Evolutionary conservation across 2,888 invertebrate species (phyloP).

Genomic region (Galerucella calmariensis): DNA sequence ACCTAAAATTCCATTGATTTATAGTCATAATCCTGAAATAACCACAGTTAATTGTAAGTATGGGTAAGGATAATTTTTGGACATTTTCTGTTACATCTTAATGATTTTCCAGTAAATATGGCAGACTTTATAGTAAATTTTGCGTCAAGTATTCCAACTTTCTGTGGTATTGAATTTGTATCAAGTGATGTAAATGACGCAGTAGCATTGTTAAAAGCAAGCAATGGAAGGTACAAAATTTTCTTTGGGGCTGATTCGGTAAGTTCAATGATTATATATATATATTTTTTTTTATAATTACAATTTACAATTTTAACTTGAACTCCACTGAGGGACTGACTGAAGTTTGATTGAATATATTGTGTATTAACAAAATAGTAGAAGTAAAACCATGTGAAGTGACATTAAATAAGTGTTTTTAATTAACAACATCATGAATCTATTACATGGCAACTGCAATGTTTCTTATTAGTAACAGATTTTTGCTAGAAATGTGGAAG

Average conservation of each 20-base stretch:
- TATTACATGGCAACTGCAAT: too few species aligned
- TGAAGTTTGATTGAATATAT: too few species aligned
- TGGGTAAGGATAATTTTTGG: not conserved
- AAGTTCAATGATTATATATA: conserved; percentile 47
- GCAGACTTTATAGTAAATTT: conserved; percentile 74
- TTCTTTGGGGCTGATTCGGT: conserved; percentile 75
- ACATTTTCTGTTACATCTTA: not conserved
- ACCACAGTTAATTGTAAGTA: conserved; percentile 78
- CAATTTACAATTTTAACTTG: too few species aligned
- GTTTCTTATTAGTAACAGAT: too few species aligned
- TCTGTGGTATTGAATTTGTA: conserved; percentile 85
- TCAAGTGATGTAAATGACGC: conserved; percentile 78
- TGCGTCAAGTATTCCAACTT: conserved; percentile 74
- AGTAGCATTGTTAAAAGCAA: conserved; percentile 57
- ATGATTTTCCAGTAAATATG: conserved; percentile 74
- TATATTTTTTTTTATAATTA: not conserved
- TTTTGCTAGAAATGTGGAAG: too few species aligned
- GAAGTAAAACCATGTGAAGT: too few species aligned
- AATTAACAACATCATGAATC: too few species aligned
- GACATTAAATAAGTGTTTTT: too few species aligned
- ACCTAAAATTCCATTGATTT: conserved; percentile 77
- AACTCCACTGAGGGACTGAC: too few species aligned
- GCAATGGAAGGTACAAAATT: conserved; percentile 47
- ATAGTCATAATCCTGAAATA: conserved; percentile 84
- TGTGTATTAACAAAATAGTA: too few species aligned